Evolutionary conservation across 2,113 vertebrate genomes (phyloP).

Genomic region (Sinocyclocheilus maitianheensis): DNA sequence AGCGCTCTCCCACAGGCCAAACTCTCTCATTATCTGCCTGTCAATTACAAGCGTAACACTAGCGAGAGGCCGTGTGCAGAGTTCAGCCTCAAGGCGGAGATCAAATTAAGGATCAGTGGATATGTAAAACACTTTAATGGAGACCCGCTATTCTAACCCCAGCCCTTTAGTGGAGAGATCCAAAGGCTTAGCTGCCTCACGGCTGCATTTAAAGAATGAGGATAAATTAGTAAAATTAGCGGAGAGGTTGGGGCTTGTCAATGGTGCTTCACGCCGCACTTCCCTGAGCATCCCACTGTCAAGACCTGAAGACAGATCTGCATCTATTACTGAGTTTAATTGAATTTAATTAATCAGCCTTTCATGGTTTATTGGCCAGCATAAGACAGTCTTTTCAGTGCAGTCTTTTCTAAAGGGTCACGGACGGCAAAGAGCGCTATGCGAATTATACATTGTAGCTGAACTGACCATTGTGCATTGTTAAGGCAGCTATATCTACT

Average conservation of each 20-base stretch:
- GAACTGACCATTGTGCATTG: background rate
- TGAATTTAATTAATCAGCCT: constrained; percentile 41
- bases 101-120: constrained; percentile 42
- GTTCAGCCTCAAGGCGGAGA: constrained; percentile 36
- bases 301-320: constrained; percentile 17
- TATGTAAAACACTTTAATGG: constrained; percentile 50
- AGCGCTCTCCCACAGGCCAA: constrained; percentile 19
- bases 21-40: constrained; percentile 46
- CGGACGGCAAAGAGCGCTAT: background rate
- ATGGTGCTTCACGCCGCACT: background rate
- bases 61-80: constrained; percentile 19
- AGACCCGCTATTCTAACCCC: constrained; percentile 48
- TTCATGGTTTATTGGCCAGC: constrained; percentile 11
- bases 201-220: constrained; percentile 39
- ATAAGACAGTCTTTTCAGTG: too few relatives aligned
- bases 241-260: constrained; percentile 38
- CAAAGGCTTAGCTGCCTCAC: constrained; percentile 30
- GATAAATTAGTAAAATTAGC: constrained; percentile 44
- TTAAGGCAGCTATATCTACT: background rate
- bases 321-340: constrained; percentile 11
- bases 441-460: background rate
- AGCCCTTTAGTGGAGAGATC: constrained; percentile 42
- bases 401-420: background rate
- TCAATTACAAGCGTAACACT: constrained; percentile 37
- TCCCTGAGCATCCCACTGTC: constrained; percentile 10